Percentiles rank a stretch among this genome's conserved stretches.
These are phyloP conservation scores for Phoenicopterus ruber DNA, from an alignment of 2,113 vertebrate species.

Conservation along the genomic window DNA sequence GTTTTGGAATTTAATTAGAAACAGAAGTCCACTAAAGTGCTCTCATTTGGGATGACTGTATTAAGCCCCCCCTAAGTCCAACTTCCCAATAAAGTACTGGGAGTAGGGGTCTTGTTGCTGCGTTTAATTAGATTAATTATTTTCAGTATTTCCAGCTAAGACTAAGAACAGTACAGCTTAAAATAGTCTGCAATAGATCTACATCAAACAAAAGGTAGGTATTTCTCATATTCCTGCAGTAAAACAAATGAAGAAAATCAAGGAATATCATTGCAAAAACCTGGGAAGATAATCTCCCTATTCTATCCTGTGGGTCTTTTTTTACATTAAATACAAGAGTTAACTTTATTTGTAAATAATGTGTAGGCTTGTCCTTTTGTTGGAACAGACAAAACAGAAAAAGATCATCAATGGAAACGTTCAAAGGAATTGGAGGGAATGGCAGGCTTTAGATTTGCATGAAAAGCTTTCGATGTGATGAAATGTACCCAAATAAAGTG, in stretches of 20 bases:
- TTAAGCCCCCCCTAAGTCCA: background rate
- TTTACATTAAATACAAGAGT: background rate
- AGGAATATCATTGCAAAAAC: background rate
- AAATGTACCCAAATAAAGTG: slow-evolving; percentile 58
- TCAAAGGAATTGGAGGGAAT: background rate
- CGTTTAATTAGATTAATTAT: background rate
- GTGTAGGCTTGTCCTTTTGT: background rate
- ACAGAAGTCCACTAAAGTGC: background rate
- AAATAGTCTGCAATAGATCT: background rate
- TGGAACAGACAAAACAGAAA: background rate
- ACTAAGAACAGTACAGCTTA: background rate
- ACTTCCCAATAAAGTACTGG: background rate
- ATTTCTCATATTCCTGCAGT: background rate
- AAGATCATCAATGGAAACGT: background rate
- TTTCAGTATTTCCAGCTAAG: background rate
- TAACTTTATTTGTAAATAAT: background rate
- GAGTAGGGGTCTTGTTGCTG: background rate
- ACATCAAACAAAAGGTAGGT: background rate
- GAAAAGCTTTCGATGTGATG: slow-evolving; percentile 5
- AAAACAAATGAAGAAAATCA: background rate
- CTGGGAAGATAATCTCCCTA: background rate
- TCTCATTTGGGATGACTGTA: background rate
- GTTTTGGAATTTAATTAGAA: background rate
- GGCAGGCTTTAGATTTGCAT: slow-evolving; percentile 10
- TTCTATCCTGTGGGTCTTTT: background rate